Conservation (phyloP, 2,888 invertebrate genomes). For the Mimachlamys varia region DNA sequence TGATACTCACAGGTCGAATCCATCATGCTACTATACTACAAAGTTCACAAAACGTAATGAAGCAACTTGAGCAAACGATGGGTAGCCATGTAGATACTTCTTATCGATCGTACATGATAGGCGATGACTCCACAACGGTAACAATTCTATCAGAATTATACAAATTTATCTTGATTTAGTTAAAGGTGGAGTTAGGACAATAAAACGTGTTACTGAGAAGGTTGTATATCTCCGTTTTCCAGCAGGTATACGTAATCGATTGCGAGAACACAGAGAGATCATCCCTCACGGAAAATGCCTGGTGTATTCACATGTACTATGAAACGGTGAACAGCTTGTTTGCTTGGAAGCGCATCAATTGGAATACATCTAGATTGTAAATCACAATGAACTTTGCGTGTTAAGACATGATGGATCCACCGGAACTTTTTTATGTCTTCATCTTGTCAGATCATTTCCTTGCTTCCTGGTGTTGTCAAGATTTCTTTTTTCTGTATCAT, state of each 20-base stretch:
- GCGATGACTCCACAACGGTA: not conserved
- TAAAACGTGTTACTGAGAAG: not conserved
- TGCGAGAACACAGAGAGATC: not conserved
- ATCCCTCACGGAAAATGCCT: not conserved
- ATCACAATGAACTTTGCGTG: not conserved
- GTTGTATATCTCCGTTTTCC: slow-evolving; percentile 31
- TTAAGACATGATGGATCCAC: not conserved
- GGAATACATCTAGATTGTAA: not conserved
- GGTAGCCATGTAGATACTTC: not conserved
- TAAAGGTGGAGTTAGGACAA: not conserved
- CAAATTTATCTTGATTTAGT: slow-evolving; percentile 31
- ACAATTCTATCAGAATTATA: not conserved
- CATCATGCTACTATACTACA: not conserved
- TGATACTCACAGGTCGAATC: not conserved
- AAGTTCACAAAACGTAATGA: not conserved
- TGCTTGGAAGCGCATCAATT: not conserved
- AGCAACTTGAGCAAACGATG: not conserved
- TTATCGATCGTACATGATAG: not conserved
- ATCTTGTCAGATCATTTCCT: no score
- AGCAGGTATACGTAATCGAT: not conserved
- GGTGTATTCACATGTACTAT: not conserved
- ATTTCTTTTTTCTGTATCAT: no score
- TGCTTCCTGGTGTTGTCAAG: no score
- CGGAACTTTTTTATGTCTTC: not conserved
- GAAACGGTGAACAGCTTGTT: not conserved